Percentiles rank a stretch among this genome's conserved stretches.
Evolutionary conservation across 2,113 vertebrate species (phyloP).

Genomic region (Trichomycterus rosablanca): DNA sequence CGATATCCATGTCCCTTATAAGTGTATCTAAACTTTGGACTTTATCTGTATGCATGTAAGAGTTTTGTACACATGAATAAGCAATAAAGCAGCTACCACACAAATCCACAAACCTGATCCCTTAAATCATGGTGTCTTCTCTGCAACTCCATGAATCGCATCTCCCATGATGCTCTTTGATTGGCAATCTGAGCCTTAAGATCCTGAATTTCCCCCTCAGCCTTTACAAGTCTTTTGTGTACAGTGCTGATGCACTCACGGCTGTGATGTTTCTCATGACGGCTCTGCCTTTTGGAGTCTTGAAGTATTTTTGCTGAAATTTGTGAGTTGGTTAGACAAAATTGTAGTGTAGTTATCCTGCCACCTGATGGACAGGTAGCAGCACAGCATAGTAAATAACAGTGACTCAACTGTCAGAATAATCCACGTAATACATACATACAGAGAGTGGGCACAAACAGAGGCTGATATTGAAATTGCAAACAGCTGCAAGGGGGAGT

Average conservation of each 20-base stretch:
- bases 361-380: slow-evolving; percentile 26
- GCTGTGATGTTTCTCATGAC: slow-evolving; percentile 37
- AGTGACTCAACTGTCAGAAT: no score
- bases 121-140: slow-evolving; percentile 65
- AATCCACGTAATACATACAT: no score
- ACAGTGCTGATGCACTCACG: slow-evolving; percentile 47
- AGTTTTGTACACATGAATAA: no score
- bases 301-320: no score
- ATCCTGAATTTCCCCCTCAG: slow-evolving; percentile 66
- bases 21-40: no score
- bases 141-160: slow-evolving; percentile 69
- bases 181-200: slow-evolving; percentile 70
- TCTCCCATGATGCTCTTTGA: slow-evolving; percentile 75
- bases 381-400: not conserved
- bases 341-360: slow-evolving; percentile 17
- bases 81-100: no score
- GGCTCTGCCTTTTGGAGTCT: no score
- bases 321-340: not conserved
- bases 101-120: slow-evolving; percentile 63
- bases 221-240: slow-evolving; percentile 61
- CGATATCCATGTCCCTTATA: no score
- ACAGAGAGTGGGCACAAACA: no score
- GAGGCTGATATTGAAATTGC: no score
- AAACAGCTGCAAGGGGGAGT: no score
- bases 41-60: no score